Evolutionary conservation across 2,113 vertebrate species (phyloP).

Genomic region (Potamarius usumacintae): DNA sequence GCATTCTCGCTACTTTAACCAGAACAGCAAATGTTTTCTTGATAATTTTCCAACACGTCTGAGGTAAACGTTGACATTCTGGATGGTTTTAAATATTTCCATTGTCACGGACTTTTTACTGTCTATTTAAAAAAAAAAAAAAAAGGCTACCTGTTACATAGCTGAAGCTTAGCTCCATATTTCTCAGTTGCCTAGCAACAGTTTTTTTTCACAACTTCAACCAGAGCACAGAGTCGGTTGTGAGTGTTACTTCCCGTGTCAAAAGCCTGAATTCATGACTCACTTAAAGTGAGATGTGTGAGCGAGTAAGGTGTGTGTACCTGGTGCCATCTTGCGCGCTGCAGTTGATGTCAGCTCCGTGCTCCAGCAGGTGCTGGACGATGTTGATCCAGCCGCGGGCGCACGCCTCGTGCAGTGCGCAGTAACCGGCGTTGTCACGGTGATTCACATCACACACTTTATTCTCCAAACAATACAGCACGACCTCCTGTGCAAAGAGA

Average conservation of each 20-base stretch:
- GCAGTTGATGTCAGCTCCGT: conserved; percentile 93
- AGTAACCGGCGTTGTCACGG: conserved; percentile 91
- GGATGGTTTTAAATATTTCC: not conserved
- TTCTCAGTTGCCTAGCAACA: conserved; percentile 3
- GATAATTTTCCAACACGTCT: not conserved
- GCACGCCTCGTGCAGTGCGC: conserved; percentile 91
- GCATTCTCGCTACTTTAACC: not conserved
- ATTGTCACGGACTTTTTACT: not conserved
- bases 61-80: not conserved
- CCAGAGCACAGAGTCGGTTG: not conserved
- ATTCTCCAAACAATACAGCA: conserved; percentile 89
- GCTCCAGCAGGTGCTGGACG: conserved; percentile 86
- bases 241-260: not conserved
- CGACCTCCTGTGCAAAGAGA: conserved; percentile 82
- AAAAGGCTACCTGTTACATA: not conserved
- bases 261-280: conserved; percentile 14
- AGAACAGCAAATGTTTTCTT: not conserved
- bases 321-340: conserved; percentile 95
- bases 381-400: conserved; percentile 90
- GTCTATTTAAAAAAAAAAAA: not conserved
- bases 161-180: not conserved
- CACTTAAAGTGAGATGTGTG: not conserved
- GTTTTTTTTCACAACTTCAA: not conserved
- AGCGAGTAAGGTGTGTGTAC: conserved; percentile 60
- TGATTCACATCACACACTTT: conserved; percentile 92